These are phyloP conservation scores for Polyergus mexicanus DNA, from an alignment of 1,140 invertebrate species.

Conservation along the genomic window DNA sequence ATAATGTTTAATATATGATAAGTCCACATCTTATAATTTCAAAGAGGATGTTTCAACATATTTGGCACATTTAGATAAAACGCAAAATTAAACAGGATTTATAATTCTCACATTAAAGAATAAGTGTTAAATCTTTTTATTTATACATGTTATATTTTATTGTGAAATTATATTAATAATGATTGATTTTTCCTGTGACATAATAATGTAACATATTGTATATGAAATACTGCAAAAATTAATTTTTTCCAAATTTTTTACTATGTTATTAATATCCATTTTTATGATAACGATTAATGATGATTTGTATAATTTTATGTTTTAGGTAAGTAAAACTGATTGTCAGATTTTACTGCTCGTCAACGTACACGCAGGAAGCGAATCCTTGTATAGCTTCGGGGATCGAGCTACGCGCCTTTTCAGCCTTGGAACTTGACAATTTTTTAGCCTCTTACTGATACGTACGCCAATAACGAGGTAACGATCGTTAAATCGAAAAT, in stretches of 20 bases:
- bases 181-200: not conserved
- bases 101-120: not conserved
- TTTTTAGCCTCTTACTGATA: not conserved
- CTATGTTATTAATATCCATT: not conserved
- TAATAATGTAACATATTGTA: not conserved
- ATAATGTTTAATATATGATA: not conserved
- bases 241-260: not conserved
- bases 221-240: not conserved
- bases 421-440: constrained; percentile 3
- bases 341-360: not conserved
- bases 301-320: constrained; percentile 34
- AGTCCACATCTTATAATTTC: not conserved
- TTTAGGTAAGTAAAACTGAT: constrained; percentile 43
- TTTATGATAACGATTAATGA: constrained; percentile 5
- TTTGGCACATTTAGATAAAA: not conserved
- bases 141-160: not conserved
- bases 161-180: not conserved
- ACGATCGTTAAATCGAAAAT: constrained; percentile 24
- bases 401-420: not conserved
- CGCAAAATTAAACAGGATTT: not conserved
- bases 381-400: not conserved
- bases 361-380: not conserved
- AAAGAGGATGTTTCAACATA: not conserved
- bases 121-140: not conserved
- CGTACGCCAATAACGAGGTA: constrained; percentile 4